Evolutionary conservation across 2,113 vertebrate species (phyloP).

Genomic region (Salminus brasiliensis): DNA sequence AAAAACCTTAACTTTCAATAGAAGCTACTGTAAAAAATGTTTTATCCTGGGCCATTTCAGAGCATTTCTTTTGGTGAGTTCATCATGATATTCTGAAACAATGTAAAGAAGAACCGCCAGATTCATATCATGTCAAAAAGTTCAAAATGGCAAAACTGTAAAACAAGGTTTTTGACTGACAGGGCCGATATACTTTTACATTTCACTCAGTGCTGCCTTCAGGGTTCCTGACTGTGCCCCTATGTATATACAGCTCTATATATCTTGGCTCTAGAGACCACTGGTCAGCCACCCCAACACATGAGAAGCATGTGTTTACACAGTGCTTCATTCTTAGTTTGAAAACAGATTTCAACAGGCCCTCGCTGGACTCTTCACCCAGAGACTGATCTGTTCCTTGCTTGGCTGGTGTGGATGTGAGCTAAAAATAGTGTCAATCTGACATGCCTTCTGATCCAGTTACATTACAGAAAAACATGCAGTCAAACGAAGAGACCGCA

Average conservation of each 20-base stretch:
- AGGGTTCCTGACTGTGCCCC: not conserved
- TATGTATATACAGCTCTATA: not conserved
- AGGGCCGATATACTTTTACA: not conserved
- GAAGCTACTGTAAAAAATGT: too few species aligned
- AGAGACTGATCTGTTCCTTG: slow-evolving; percentile 20
- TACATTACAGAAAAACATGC: slow-evolving; percentile 35
- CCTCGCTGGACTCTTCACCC: slow-evolving; percentile 12
- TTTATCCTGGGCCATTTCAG: too few species aligned
- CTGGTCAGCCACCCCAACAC: not conserved
- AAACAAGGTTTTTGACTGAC: too few species aligned
- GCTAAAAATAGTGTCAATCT: slow-evolving; percentile 46
- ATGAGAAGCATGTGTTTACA: slow-evolving; percentile 8
- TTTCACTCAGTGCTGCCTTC: not conserved
- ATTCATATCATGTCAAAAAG: too few species aligned
- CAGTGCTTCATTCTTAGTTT: not conserved
- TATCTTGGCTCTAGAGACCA: not conserved
- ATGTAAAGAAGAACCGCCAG: too few species aligned
- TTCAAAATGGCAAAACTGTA: too few species aligned
- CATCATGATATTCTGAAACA: too few species aligned
- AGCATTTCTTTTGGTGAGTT: too few species aligned
- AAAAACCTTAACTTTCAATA: too few species aligned
- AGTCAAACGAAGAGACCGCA: not conserved
- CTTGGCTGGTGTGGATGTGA: slow-evolving; percentile 15
- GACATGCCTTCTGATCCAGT: slow-evolving; percentile 40
- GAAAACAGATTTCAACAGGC: slow-evolving; percentile 22